Evolutionary conservation across 1,140 invertebrate species (phyloP).

Genomic region (Brachionus plicatilis): DNA sequence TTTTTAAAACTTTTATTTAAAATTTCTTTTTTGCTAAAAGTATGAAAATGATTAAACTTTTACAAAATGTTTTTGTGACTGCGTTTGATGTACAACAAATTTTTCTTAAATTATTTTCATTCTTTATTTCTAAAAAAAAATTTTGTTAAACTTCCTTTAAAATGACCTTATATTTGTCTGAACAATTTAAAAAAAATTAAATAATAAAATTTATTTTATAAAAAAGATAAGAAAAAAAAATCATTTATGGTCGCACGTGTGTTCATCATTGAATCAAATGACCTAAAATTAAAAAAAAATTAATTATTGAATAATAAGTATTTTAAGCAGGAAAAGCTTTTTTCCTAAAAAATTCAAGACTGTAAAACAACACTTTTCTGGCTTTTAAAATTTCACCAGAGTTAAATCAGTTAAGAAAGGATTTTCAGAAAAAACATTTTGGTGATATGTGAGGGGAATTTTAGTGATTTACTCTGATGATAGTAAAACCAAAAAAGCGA

Average conservation of each 20-base stretch:
- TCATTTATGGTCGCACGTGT: background rate
- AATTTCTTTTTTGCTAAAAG: no score
- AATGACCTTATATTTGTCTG: background rate
- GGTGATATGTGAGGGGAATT: background rate
- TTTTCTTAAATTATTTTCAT: background rate
- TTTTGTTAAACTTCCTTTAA: background rate
- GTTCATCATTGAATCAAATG: background rate
- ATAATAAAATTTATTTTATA: background rate
- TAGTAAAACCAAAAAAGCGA: background rate
- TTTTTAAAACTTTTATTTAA: no score
- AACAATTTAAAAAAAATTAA: background rate
- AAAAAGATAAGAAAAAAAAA: background rate
- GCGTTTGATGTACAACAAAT: no score
- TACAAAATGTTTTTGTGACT: no score
- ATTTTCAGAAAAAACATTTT: background rate
- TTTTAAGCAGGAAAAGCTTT: background rate
- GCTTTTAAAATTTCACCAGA: background rate
- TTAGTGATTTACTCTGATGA: background rate
- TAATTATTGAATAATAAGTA: background rate
- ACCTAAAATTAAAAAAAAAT: background rate
- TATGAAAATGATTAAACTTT: no score
- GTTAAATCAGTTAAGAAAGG: background rate
- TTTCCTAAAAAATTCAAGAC: background rate
- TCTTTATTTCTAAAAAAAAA: background rate
- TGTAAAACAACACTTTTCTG: background rate